Conservation (phyloP, 2,113 vertebrate species). For the Nerophis ophidion region DNA sequence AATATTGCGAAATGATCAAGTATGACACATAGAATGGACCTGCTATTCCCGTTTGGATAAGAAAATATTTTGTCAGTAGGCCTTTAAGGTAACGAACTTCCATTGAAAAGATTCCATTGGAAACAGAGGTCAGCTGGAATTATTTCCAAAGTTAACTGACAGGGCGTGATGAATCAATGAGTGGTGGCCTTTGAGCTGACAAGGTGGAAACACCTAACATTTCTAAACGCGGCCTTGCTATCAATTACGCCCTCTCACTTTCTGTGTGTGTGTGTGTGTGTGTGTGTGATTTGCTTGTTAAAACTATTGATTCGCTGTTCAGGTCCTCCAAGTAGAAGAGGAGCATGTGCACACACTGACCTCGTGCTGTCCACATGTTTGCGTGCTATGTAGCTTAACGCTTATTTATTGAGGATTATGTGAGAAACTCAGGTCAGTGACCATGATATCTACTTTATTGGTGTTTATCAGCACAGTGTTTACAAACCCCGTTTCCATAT, state of each 20-base stretch:
- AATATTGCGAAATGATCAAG: no score
- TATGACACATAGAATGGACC: no score
- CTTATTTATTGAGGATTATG: no score
- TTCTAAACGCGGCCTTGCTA: constrained; percentile 30
- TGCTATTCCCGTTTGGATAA: no score
- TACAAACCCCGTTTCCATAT: no score
- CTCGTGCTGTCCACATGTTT: no score
- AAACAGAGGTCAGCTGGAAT: constrained; percentile 29
- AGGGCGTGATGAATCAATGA: constrained; percentile 26
- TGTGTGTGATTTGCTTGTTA: constrained; percentile 24
- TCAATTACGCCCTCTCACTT: constrained; percentile 30
- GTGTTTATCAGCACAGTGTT: no score
- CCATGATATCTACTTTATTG: no score
- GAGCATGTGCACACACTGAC: neutral
- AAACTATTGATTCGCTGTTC: constrained; percentile 22
- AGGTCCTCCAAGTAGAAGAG: constrained; percentile 6
- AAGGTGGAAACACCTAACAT: constrained; percentile 23
- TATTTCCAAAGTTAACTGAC: constrained; percentile 25
- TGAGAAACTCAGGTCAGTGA: no score
- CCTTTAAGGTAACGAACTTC: no score
- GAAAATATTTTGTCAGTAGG: no score
- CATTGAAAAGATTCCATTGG: neutral
- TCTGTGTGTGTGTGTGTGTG: constrained; percentile 13
- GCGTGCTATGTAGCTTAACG: no score
- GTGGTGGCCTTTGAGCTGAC: constrained; percentile 38